Evolutionary conservation across 2,888 invertebrate species (phyloP).

Genomic region (Synergus umbraculus): DNA sequence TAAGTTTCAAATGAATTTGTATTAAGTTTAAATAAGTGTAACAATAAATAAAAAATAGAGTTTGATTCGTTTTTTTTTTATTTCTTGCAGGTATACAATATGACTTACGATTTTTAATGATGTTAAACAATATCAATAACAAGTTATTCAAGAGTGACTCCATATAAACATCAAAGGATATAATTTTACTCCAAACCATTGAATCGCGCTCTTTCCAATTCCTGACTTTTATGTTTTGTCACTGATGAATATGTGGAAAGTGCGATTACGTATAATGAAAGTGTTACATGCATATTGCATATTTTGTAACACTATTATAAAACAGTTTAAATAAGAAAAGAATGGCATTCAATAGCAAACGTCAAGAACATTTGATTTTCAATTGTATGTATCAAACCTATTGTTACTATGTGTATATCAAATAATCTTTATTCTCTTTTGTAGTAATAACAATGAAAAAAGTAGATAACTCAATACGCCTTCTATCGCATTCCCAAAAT

Average conservation of each 20-base stretch:
- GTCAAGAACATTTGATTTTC: constrained; percentile 30
- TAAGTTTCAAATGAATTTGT: background rate
- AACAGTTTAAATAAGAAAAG: constrained; percentile 19
- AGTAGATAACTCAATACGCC: constrained; percentile 7
- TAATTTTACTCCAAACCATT: constrained; percentile 7
- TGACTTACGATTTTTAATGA: constrained; percentile 25
- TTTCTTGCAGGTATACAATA: constrained; percentile 32
- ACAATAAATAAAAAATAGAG: background rate
- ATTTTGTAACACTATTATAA: constrained; percentile 1
- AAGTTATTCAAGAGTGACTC: constrained; percentile 16
- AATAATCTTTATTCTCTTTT: constrained; percentile 36
- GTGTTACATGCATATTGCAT: background rate
- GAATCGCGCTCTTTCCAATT: constrained; percentile 3
- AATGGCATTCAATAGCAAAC: constrained; percentile 1
- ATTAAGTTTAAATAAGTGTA: background rate
- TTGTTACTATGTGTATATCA: constrained; percentile 40
- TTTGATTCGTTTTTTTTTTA: background rate
- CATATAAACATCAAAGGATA: constrained; percentile 12
- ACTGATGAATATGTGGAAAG: constrained; percentile 6
- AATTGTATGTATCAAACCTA: constrained; percentile 34
- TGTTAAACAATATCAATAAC: constrained; percentile 14
- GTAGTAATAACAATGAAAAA: constrained; percentile 40
- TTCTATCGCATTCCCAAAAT: background rate
- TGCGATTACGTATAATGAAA: background rate
- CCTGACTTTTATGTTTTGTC: background rate